Conservation (phyloP, 2,113 vertebrate genomes). For the Actenoides hombroni region DNA sequence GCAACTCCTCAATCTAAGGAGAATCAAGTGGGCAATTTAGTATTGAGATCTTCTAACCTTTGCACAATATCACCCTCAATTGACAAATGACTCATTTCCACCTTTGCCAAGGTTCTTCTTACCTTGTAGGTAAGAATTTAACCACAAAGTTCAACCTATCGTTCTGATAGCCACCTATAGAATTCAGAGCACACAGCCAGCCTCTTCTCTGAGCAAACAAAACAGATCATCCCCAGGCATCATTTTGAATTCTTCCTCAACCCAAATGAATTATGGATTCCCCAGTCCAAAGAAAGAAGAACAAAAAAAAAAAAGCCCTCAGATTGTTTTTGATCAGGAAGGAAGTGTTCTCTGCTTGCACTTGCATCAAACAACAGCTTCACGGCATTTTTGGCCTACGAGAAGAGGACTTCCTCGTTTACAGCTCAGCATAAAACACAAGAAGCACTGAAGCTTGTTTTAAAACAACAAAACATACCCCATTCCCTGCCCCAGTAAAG, state of each 20-base stretch:
- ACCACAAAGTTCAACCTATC: not conserved
- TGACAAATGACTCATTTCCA: not conserved
- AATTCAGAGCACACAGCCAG: conserved; percentile 68
- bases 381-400: not conserved
- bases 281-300: conserved; percentile 21
- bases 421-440: conserved; percentile 27
- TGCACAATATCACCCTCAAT: not conserved
- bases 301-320: not conserved
- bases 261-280: not conserved
- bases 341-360: not conserved
- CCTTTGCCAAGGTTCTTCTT: conserved; percentile 4
- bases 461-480: conserved; percentile 18
- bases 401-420: conserved; percentile 7
- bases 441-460: not conserved
- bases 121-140: not conserved
- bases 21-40: conserved; percentile 54
- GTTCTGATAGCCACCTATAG: conserved; percentile 53
- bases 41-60: not conserved
- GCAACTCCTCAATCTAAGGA: conserved; percentile 9
- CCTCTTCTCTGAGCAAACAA: conserved; percentile 44
- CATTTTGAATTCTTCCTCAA: not conserved
- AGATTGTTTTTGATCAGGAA: not conserved
- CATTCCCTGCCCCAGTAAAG: not conserved
- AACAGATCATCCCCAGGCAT: not conserved
- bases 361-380: not conserved